phyloP scores from a whole-genome alignment of 2,797 vertebrate genomes.

The Limosa lapponica region DNA sequence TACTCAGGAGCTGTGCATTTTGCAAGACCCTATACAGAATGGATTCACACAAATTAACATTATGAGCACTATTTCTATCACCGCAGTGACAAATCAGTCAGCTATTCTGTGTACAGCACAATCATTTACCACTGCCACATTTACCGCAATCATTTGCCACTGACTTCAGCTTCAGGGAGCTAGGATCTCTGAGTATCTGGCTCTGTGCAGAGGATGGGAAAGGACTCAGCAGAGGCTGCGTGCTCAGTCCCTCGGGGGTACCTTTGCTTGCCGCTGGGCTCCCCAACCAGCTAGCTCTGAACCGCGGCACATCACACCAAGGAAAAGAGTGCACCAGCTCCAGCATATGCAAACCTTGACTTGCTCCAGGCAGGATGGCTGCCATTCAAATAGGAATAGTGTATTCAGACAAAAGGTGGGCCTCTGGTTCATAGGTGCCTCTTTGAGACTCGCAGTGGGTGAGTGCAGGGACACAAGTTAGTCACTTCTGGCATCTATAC shows the following conservation, averaged over 20 bases:
- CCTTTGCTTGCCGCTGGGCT: fast-evolving
- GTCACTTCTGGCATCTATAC: not conserved
- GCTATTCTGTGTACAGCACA: not conserved
- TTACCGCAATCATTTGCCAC: not conserved
- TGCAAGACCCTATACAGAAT: not conserved
- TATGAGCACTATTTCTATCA: not conserved
- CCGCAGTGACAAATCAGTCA: not conserved
- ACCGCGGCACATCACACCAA: fast-evolving
- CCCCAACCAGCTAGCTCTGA: not conserved
- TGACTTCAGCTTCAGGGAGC: not conserved
- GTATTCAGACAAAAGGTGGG: not conserved
- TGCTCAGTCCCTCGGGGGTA: not conserved
- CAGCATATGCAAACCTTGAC: not conserved
- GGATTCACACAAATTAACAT: not conserved
- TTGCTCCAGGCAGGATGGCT: not conserved
- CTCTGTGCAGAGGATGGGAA: not conserved
- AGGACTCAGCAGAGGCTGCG: not conserved
- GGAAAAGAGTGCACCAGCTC: not conserved
- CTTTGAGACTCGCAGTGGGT: not conserved
- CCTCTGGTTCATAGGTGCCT: not conserved
- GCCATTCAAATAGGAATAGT: not conserved
- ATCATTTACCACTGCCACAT: not conserved
- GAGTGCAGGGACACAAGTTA: not conserved
- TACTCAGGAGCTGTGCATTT: not conserved
- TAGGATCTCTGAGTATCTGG: not conserved